Evolutionary conservation across 64 coral and sea anemone genomes (phyloP).

Genomic region (Dendronephthya gigantea): DNA sequence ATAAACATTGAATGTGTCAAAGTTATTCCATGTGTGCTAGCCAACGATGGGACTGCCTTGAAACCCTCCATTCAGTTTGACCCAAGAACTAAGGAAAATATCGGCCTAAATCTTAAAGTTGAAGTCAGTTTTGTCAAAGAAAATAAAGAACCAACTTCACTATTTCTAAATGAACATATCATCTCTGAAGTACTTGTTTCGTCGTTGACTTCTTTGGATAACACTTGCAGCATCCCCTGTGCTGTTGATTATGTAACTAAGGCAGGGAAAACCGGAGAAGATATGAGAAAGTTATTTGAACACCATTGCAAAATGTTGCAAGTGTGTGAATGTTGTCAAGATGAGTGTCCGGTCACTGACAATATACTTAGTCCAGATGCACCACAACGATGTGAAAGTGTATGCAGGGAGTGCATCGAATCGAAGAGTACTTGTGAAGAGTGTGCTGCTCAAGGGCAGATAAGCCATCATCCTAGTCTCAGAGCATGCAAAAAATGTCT

Average conservation of each 20-base stretch:
- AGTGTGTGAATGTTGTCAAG: constrained; percentile 37
- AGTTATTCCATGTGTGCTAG: constrained; percentile 23
- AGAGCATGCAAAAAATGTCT: constrained; percentile 11
- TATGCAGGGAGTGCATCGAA: constrained; percentile 21
- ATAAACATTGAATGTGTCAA: constrained; percentile 28
- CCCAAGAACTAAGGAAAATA: constrained; percentile 27
- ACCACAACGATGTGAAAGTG: constrained; percentile 28
- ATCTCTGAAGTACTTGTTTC: constrained; percentile 34
- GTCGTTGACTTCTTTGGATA: constrained; percentile 38
- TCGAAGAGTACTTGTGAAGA: constrained; percentile 24
- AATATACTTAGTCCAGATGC: constrained; percentile 17
- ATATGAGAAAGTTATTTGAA: constrained; percentile 32
- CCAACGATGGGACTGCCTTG: constrained; percentile 35
- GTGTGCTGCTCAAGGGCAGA: constrained; percentile 31
- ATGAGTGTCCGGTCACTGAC: background rate
- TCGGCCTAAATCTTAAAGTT: constrained; percentile 23
- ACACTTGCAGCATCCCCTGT: constrained; percentile 44
- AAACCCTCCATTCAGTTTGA: constrained; percentile 38
- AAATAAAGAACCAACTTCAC: constrained; percentile 20
- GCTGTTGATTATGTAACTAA: constrained; percentile 49
- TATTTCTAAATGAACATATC: constrained; percentile 32
- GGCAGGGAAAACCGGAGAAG: constrained; percentile 47
- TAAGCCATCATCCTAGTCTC: constrained; percentile 22
- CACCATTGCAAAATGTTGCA: constrained; percentile 32
- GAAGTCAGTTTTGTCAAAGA: background rate